Base-by-base conservation (phyloP, 64 coral and sea anemone species). In the Acropora yongei region DNA sequence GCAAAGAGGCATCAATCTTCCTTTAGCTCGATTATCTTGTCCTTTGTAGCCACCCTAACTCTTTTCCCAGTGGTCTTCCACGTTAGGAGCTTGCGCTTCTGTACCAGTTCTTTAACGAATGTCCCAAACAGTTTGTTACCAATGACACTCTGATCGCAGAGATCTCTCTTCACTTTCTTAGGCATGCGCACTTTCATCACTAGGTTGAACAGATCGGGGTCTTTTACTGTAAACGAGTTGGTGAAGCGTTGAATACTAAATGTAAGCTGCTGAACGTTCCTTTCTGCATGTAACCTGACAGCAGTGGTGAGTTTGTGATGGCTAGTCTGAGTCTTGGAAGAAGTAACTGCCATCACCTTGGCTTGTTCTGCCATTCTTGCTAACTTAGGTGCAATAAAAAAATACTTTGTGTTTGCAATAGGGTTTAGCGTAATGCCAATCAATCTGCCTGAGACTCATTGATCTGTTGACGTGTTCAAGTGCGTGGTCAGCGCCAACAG, bases 21-120 rank as follows among this genome's bases (percentile, higher is more conserved):
- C 80, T 92, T 92, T 43, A 86, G 74, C 80, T 92, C 90, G 17
- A 92, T 77, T 4, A 92, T 57, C 47, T 84, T 85, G 6, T 74
- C 90, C 16, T 93, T 88, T 8, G 85, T 47, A 41, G 50, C 75
- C 46, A 93, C 68, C 14, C 47, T 44, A 47, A 93, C 17, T 19
- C 18, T 71, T 30, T 85, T 94, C 44, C 19, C 48, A 51, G 87
- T 79, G 5, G 46, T 94, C 44, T 90, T 89, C 93, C 72, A 94
- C 3, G 87, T 89, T 41, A 71, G 60, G 47, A 94, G 87, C 47
- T 90, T 94, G 43, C 87, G n/a, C 74, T 94, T 94, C 71, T 83
- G 65, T 47, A 94, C 86, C 45, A 87, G 47, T 12, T 94, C 93
- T 8, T 94, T 68, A 0, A 76, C 87, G 41, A 94, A 94, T n/a